Base-by-base conservation (phyloP, 2,888 invertebrate species). In the Empis livida region DNA sequence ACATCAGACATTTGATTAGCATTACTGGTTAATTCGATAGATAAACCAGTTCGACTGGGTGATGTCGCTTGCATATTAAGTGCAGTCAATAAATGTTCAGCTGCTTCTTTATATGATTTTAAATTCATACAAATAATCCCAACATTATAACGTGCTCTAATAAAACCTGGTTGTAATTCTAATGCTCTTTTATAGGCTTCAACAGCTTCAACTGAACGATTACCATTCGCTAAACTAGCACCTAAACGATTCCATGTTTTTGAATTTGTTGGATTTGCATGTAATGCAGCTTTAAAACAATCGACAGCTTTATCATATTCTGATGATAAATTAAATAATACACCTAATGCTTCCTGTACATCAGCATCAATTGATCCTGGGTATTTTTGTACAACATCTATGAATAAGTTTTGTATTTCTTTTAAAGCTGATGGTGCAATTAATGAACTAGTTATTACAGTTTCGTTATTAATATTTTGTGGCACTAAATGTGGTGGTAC, bases 111-210 rank as follows among this genome's bases (percentile, higher is more conserved):
- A 63, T 96, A 87, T 41, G 93, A 92, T 56, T 87, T 84, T 42
- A 99, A 76, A 70, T 96, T 96, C 71, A 97, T 90, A 64, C 97
- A 99, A 50, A 94, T 92, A 47, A 99, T 95, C 23, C 96, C 97
- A 49, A 99, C 84, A 73, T 99, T 99, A 66, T 95, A 99, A 51
- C 99, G 78, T 9, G 96, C 95, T 49, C 99, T 77, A 53, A 99
- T 92, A 67, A 92, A 99, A 3, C 96, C 96, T 8, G 99, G 99
- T 51, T 90, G 85, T 44, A 96, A 72, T 61, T 86, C 80, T 44
- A 99, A 73, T 35, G 97, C 95, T 59, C 81, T 79, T 62, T 91
- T 86, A 66, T 99, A 99, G 0, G 97, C 96, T 54, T 91, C 86
- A 9, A 99, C 89, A 5, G 99, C 96, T 72, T 97, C 93, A 60